phyloP scores from a whole-genome alignment of 1,140 invertebrate genomes.

The Macrocentrus cingulum region DNA sequence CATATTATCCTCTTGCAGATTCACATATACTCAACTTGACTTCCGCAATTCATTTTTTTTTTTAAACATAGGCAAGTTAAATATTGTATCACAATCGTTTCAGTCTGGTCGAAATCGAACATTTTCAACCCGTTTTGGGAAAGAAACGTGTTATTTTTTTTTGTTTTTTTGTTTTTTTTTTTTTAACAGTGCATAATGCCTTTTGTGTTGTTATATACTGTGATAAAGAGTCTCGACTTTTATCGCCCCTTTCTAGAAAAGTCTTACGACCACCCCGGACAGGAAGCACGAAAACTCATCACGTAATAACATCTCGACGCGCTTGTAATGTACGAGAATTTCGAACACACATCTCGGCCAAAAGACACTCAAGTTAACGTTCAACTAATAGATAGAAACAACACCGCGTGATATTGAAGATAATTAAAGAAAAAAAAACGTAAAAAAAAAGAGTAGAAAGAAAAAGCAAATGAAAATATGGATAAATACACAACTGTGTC shows the following conservation, averaged over 20 bases:
- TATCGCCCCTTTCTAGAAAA: too few relatives aligned
- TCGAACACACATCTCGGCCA: slow-evolving; percentile 10
- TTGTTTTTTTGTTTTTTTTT: too few relatives aligned
- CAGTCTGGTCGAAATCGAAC: slow-evolving; percentile 59
- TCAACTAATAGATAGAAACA: slow-evolving; percentile 1
- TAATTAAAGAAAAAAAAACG: too few relatives aligned
- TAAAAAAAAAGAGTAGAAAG: slow-evolving; percentile 29
- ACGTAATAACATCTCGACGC: too few relatives aligned
- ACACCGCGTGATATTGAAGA: slow-evolving; percentile 12
- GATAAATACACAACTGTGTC: slow-evolving; percentile 51
- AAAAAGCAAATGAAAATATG: slow-evolving; percentile 32
- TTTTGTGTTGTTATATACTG: too few relatives aligned
- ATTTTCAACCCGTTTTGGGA: slow-evolving; percentile 50
- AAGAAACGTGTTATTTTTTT: slow-evolving; percentile 49
- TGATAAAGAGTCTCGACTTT: too few relatives aligned
- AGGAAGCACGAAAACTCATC: slow-evolving; percentile 1
- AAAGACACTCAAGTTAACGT: too few relatives aligned
- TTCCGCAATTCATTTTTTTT: slow-evolving; percentile 25
- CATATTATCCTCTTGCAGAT: slow-evolving; percentile 24
- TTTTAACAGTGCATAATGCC: slow-evolving; percentile 23
- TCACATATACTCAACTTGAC: slow-evolving; percentile 40
- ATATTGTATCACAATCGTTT: slow-evolving; percentile 60
- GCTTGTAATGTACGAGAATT: too few relatives aligned
- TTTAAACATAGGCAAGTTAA: slow-evolving; percentile 58
- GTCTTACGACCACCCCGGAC: too few relatives aligned